Evolutionary conservation across 2,113 vertebrate genomes (phyloP).

Genomic region (Atlantisia rogersi): DNA sequence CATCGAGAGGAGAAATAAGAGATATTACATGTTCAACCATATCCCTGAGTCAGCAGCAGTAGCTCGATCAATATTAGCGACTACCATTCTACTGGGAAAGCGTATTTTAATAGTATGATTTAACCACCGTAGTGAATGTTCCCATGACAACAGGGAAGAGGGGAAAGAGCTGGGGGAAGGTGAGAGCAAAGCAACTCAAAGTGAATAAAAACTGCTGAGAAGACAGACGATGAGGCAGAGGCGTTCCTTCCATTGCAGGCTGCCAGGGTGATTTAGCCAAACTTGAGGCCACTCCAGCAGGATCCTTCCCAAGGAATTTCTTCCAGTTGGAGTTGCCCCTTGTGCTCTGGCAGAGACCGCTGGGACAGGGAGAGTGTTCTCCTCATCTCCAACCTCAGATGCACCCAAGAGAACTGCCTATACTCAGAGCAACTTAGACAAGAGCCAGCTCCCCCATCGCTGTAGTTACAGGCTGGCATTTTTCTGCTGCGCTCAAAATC

Average conservation of each 20-base stretch:
- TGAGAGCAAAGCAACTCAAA: conserved; percentile 17
- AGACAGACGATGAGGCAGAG: not conserved
- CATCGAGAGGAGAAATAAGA: not conserved
- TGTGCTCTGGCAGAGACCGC: not conserved
- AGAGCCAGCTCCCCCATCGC: fast-evolving
- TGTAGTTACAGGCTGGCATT: not conserved
- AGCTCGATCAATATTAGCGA: conserved; percentile 61
- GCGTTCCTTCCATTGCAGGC: not conserved
- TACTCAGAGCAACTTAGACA: not conserved
- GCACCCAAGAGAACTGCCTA: not conserved
- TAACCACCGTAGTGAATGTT: conserved; percentile 34
- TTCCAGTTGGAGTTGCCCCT: not conserved
- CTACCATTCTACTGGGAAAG: not conserved
- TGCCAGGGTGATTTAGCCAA: not conserved
- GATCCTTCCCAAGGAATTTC: not conserved
- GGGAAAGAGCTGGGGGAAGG: not conserved
- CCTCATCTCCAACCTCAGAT: not conserved
- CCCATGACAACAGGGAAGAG: conserved; percentile 50
- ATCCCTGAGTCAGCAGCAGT: conserved; percentile 50
- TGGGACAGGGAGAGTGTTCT: not conserved
- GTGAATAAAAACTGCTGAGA: conserved; percentile 9
- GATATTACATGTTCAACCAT: not conserved
- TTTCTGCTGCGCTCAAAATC: not conserved
- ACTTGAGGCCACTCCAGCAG: fast-evolving
- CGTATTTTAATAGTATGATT: conserved; percentile 5